A percentile compares a stretch with the other conserved stretches of the same genome.
These are phyloP conservation scores for Scortum barcoo DNA, from an alignment of 2,113 vertebrate species.

Conservation along the genomic window DNA sequence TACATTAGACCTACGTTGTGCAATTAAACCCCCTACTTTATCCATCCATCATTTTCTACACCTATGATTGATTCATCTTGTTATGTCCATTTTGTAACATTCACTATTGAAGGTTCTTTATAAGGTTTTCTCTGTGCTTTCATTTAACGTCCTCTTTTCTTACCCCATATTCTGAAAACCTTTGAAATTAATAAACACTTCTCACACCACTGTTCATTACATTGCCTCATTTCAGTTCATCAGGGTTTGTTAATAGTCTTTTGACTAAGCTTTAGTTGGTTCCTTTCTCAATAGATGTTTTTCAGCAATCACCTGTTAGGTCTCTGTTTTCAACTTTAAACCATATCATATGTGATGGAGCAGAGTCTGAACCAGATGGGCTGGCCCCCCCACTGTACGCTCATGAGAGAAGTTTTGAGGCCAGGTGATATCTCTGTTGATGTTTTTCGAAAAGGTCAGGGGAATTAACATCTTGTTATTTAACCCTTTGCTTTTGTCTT, in stretches of 20 bases:
- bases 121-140: not conserved
- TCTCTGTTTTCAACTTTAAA: conserved; percentile 1
- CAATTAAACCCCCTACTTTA: not conserved
- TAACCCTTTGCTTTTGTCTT: conserved; percentile 54
- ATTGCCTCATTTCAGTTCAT: not conserved
- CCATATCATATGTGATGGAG: conserved; percentile 19
- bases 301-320: not conserved
- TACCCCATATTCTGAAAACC: not conserved
- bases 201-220: not conserved
- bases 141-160: not conserved
- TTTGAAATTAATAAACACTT: not conserved
- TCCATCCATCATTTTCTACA: not conserved
- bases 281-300: not conserved
- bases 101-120: not conserved
- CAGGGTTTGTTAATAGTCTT: not conserved
- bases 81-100: not conserved
- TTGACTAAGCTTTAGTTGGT: not conserved
- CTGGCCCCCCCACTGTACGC: not conserved
- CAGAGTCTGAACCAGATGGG: conserved; percentile 32
- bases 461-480: conserved; percentile 60
- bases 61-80: not conserved
- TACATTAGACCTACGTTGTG: not conserved
- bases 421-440: conserved; percentile 29
- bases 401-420: not conserved
- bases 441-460: conserved; percentile 59